Evolutionary conservation across 2,113 vertebrate species (phyloP).

Genomic region (Stomatorhinus ivindoensis): DNA sequence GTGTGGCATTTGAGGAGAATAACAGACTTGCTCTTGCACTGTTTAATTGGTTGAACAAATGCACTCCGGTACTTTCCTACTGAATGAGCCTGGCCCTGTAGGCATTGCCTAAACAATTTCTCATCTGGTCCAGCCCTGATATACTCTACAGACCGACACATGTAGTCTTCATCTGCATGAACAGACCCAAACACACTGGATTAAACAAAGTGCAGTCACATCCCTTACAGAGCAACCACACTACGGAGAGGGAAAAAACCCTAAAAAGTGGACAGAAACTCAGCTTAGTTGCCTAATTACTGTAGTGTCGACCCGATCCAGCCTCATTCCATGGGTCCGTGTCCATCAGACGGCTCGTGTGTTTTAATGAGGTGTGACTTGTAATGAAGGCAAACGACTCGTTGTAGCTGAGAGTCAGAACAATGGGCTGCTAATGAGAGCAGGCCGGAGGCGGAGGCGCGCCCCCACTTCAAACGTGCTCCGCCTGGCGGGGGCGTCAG

Average conservation of each 20-base stretch:
- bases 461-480: not conserved
- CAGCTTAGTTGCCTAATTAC: constrained; percentile 34
- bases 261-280: not conserved
- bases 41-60: not conserved
- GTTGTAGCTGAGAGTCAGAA: constrained; percentile 33
- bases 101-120: not conserved
- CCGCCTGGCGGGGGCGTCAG: not conserved
- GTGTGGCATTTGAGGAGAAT: not conserved
- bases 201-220: not conserved
- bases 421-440: constrained; percentile 37
- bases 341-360: constrained; percentile 17
- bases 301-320: constrained; percentile 34
- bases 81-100: not conserved
- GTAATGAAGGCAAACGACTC: constrained; percentile 47
- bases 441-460: not conserved
- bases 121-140: not conserved
- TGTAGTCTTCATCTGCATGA: constrained; percentile 1
- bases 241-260: not conserved
- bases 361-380: constrained; percentile 56
- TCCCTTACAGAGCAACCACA: not conserved
- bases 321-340: constrained; percentile 25
- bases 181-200: not conserved
- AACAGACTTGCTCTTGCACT: not conserved
- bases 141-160: not conserved
- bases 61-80: not conserved